These are phyloP conservation scores for Patella caerulea DNA, from an alignment of 2,888 invertebrate genomes.

Conservation along the genomic window DNA sequence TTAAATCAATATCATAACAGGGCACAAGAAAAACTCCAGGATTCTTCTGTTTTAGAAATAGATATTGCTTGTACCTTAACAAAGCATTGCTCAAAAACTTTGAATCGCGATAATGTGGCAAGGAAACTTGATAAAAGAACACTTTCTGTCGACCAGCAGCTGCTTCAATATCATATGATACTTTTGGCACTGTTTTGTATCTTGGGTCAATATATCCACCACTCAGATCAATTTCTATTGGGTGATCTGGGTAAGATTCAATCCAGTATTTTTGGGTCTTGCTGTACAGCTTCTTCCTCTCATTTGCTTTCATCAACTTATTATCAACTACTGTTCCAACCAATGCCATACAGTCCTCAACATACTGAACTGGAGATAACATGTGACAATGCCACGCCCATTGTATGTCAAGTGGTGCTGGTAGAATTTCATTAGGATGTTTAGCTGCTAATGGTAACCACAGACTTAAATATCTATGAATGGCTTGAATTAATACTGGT, in stretches of 20 bases:
- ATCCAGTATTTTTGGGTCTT: conserved; percentile 60
- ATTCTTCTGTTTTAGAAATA: conserved; percentile 72
- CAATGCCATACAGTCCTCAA: conserved; percentile 58
- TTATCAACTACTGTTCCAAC: conserved; percentile 70
- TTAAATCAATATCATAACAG: conserved; percentile 74
- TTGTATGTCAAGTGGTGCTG: conserved; percentile 73
- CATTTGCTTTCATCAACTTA: conserved; percentile 64
- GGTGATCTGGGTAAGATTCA: conserved; percentile 60
- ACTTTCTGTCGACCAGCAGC: conserved; percentile 72
- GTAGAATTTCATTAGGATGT: conserved; percentile 59
- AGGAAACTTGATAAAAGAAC: conserved; percentile 73
- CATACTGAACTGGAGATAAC: conserved; percentile 66
- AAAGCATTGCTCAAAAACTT: conserved; percentile 71
- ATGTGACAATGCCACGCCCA: conserved; percentile 74
- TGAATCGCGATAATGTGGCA: conserved; percentile 72
- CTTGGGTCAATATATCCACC: conserved; percentile 25
- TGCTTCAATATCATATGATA: conserved; percentile 69
- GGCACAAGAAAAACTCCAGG: conserved; percentile 72
- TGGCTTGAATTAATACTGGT: conserved; percentile 69
- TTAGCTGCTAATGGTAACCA: conserved; percentile 73
- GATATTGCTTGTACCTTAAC: conserved; percentile 70
- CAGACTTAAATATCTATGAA: conserved; percentile 72
- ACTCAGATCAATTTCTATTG: conserved; percentile 53
- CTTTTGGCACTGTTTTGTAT: conserved; percentile 27
- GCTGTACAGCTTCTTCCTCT: conserved; percentile 56